Base-by-base conservation (phyloP, 2,113 vertebrate species). In the Pterocles orientalis region DNA sequence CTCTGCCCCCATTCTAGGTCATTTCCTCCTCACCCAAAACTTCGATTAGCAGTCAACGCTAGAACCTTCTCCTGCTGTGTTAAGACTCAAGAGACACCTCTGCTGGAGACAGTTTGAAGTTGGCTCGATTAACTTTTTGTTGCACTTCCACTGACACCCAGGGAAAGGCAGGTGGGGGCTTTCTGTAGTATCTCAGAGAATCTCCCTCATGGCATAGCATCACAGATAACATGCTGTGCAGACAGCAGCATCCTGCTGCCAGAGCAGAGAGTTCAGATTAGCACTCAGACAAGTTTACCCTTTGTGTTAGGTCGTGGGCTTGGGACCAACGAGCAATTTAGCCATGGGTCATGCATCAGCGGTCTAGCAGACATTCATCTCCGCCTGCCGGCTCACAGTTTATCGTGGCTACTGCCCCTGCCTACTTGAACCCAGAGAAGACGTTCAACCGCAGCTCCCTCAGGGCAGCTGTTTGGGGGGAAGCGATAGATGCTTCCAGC, bases 41-140 rank as follows among this genome's bases (percentile, higher is more conserved):
- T 75, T 62, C 0, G 4, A 33, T 50, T 29, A 14, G 16, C 2
- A 14, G 31, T 48, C 9, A 3, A 1, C 1, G 1, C 20, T 33
- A 31, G 56, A 66, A 39, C 23, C 6, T 77, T 70, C 18, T 6
- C 12, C 34, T 31, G 36, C 51, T 41, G 29, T 7, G 8, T 23
- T 34, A 23, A 31, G 28, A 28, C 17, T 43, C 0, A 0, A 62
- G 20, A 53, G 12, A 51, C 54, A 33, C 25, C 51, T 86, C 29
- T 78, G 24, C 24, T n/a, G 47, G 9, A 47, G 18, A 7, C 13
- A 6, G 28, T 24, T 57, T 73, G 33, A 86, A 56, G 58, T 5
- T 50, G 25, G 18, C 20, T 72, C 48, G 2, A 14, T 19, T 28
- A n/a, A 39, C 50, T 54, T 86, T 34, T 36, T 57, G 34, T 39